A percentile compares a stretch with the other conserved stretches of the same genome.
phyloP scores from a whole-genome alignment of 2,797 vertebrate species.

The Ambastaia sidthimunki region DNA sequence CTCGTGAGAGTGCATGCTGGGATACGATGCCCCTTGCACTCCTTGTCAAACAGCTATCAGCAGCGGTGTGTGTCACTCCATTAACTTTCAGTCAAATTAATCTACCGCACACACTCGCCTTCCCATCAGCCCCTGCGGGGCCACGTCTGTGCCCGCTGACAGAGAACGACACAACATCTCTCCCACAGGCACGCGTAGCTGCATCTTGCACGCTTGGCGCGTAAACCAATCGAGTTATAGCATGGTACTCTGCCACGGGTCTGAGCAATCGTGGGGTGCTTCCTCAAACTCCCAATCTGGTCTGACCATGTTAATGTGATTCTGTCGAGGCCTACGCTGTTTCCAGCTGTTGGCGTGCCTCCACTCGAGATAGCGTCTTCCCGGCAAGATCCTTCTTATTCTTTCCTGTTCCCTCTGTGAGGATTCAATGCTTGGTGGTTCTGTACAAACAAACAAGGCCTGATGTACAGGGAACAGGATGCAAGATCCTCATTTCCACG shows the following conservation, averaged over 20 bases:
- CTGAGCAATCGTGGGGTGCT: slow-evolving; percentile 53
- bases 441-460: slow-evolving; percentile 54
- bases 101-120: slow-evolving; percentile 39
- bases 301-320: slow-evolving; percentile 59
- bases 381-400: slow-evolving; percentile 15
- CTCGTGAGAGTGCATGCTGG: slow-evolving; percentile 20
- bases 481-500: slow-evolving; percentile 47
- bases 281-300: slow-evolving; percentile 54
- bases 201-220: slow-evolving; percentile 10
- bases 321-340: slow-evolving; percentile 55
- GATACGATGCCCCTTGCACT: slow-evolving; percentile 43
- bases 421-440: slow-evolving; percentile 36
- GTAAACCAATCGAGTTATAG: slow-evolving; percentile 54
- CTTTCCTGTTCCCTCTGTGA: slow-evolving; percentile 39
- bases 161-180: slow-evolving; percentile 49
- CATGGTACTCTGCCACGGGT: slow-evolving; percentile 47
- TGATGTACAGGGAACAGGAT: slow-evolving; percentile 45
- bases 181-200: slow-evolving; percentile 46
- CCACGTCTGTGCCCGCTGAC: slow-evolving; percentile 50
- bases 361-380: slow-evolving; percentile 33
- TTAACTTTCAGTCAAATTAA: slow-evolving; percentile 61
- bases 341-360: slow-evolving; percentile 58
- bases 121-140: slow-evolving; percentile 47
- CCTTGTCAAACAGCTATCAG: slow-evolving; percentile 58
- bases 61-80: slow-evolving; percentile 51